These are phyloP conservation scores for Chrysopilus asiliformis DNA, from an alignment of 2,888 invertebrate genomes.

Conservation along the genomic window DNA sequence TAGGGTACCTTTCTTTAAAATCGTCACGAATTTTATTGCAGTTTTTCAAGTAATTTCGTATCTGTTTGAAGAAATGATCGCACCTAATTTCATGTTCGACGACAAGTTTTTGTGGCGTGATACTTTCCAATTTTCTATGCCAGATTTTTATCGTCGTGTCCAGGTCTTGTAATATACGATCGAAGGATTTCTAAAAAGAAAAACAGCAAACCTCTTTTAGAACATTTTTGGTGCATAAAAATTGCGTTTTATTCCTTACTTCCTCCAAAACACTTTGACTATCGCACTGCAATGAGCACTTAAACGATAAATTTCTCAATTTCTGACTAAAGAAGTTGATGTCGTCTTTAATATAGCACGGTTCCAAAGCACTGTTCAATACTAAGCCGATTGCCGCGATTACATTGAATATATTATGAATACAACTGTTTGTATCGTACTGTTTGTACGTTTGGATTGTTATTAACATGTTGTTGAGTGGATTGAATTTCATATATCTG, in stretches of 20 bases:
- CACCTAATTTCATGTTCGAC: conserved; percentile 3
- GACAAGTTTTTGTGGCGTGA: conserved; percentile 2
- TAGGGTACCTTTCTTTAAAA: conserved; percentile 5
- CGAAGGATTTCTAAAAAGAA: conserved; percentile 4
- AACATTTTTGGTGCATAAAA: too few species aligned
- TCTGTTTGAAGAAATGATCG: conserved; percentile 2
- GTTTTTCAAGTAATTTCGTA: conserved; percentile 2
- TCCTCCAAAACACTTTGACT: conserved; percentile 5
- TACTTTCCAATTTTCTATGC: conserved; percentile 3
- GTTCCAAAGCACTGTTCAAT: conserved; percentile 5
- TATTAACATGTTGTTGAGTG: conserved; percentile 7
- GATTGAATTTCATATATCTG: conserved; percentile 10
- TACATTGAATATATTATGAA: conserved; percentile 6
- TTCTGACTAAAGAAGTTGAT: conserved; percentile 6
- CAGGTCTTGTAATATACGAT: conserved; percentile 3
- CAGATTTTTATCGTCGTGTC: conserved; percentile 5
- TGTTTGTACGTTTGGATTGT: conserved; percentile 8
- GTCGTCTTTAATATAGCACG: conserved; percentile 5
- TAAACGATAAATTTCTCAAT: conserved; percentile 5
- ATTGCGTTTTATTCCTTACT: conserved; percentile 2
- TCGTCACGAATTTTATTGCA: neutral
- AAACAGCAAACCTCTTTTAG: too few species aligned
- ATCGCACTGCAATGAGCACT: conserved; percentile 7
- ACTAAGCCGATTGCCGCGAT: conserved; percentile 6
- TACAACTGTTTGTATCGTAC: conserved; percentile 1